Evolutionary conservation across 2,797 vertebrate species (phyloP).

Genomic region (Cryptoblepharus egeriae): DNA sequence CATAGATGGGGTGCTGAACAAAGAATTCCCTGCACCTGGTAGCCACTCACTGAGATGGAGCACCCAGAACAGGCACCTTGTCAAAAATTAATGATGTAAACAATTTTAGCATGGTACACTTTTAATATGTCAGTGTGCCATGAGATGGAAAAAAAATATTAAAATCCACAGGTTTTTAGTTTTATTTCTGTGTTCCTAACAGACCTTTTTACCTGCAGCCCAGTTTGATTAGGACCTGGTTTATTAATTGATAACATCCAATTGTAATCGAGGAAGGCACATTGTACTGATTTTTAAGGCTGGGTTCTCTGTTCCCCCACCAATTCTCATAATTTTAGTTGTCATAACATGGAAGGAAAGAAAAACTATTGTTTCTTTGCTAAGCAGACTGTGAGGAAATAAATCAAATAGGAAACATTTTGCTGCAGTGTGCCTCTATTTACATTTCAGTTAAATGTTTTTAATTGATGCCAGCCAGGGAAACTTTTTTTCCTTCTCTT

Average conservation of each 20-base stretch:
- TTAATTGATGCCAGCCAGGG: slow-evolving; percentile 54
- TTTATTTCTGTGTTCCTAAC: background rate
- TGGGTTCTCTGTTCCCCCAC: background rate
- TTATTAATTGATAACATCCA: background rate
- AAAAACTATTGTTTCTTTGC: background rate
- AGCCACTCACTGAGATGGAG: background rate
- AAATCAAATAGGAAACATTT: background rate
- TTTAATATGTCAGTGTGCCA: no score
- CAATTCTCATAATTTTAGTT: background rate
- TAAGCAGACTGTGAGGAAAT: slow-evolving; percentile 11
- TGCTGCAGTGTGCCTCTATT: background rate
- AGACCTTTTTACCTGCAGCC: background rate
- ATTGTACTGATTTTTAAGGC: background rate
- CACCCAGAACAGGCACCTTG: background rate
- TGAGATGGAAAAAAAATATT: no score
- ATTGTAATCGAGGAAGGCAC: background rate
- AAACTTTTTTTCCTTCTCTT: background rate
- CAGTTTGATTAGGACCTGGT: background rate
- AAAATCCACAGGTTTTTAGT: background rate
- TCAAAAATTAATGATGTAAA: no score
- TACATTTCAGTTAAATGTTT: slow-evolving; percentile 22
- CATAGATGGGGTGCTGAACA: no score
- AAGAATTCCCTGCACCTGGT: background rate
- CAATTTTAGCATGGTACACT: no score
- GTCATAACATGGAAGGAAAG: background rate